These are phyloP conservation scores for Polyommatus icarus DNA, from an alignment of 2,888 invertebrate species.

Conservation along the genomic window DNA sequence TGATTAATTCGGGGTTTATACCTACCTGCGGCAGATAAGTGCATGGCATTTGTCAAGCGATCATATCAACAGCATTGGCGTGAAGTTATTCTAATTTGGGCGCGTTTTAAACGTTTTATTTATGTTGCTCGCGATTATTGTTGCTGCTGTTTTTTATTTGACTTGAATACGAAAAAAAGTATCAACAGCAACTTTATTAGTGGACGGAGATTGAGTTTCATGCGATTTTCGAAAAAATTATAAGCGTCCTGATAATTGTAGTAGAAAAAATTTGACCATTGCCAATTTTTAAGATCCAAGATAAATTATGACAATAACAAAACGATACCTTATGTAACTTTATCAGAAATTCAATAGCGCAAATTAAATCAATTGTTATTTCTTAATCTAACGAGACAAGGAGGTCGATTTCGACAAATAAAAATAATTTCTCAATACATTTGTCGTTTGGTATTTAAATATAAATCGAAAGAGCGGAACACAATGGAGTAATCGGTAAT, in stretches of 20 bases:
- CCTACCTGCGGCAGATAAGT: slow-evolving; percentile 46
- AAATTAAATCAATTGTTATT: slow-evolving; percentile 21
- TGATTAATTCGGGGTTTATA: slow-evolving; percentile 69
- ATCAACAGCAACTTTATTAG: background rate
- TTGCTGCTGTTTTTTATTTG: background rate
- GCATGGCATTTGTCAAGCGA: slow-evolving; percentile 45
- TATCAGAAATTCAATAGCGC: background rate
- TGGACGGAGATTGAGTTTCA: no score
- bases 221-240: no score
- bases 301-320: background rate
- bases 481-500: slow-evolving; percentile 81
- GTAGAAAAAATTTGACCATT: background rate
- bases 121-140: slow-evolving; percentile 4
- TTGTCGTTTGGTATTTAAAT: slow-evolving; percentile 79
- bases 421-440: slow-evolving; percentile 75
- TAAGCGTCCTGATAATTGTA: no score
- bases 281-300: background rate
- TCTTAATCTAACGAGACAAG: slow-evolving; percentile 47
- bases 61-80: slow-evolving; percentile 35
- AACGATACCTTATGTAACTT: background rate
- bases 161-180: no score
- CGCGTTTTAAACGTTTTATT: slow-evolving; percentile 28
- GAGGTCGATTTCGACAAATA: slow-evolving; percentile 69
- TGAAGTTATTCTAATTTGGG: slow-evolving; percentile 33
- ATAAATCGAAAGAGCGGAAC: slow-evolving; percentile 78